Percentiles rank a stretch among this genome's conserved stretches.
These are phyloP conservation scores for Trichonephila inaurata DNA, from an alignment of 1,140 invertebrate species.

Conservation along the genomic window DNA sequence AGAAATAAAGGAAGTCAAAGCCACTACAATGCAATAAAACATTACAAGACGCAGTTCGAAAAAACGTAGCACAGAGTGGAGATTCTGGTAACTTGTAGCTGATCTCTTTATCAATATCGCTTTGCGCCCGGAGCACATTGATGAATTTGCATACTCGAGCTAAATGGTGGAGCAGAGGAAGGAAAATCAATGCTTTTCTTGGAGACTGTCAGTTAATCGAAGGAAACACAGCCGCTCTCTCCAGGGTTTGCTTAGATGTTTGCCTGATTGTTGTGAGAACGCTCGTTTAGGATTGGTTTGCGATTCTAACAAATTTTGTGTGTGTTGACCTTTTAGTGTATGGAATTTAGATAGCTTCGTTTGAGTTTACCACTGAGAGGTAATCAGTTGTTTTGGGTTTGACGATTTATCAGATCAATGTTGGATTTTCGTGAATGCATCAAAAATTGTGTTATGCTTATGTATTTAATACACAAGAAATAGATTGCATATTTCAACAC, in stretches of 20 bases:
- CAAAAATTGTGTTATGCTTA: no score
- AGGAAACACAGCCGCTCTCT: constrained; percentile 15
- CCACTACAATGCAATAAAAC: constrained; percentile 68
- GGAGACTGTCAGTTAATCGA: constrained; percentile 55
- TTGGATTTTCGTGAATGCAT: no score
- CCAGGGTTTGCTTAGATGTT: not conserved
- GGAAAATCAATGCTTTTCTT: constrained; percentile 60
- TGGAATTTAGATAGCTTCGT: not conserved
- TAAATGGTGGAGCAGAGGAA: constrained; percentile 52
- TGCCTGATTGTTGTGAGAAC: not conserved
- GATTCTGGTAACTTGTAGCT: constrained; percentile 56
- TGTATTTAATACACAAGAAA: no score
- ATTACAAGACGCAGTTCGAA: constrained; percentile 30
- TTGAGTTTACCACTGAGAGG: not conserved
- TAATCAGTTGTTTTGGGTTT: no score
- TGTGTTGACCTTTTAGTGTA: not conserved
- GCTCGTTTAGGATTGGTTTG: not conserved
- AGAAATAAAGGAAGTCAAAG: constrained; percentile 33
- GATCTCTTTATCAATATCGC: constrained; percentile 71
- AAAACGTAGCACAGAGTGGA: not conserved
- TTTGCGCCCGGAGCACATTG: constrained; percentile 38
- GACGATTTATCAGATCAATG: no score
- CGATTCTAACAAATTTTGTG: not conserved
- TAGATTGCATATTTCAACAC: no score
- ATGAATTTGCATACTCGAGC: constrained; percentile 59